Conservation (phyloP, 2,888 invertebrate species). For the Leptopterna dolabrata region DNA sequence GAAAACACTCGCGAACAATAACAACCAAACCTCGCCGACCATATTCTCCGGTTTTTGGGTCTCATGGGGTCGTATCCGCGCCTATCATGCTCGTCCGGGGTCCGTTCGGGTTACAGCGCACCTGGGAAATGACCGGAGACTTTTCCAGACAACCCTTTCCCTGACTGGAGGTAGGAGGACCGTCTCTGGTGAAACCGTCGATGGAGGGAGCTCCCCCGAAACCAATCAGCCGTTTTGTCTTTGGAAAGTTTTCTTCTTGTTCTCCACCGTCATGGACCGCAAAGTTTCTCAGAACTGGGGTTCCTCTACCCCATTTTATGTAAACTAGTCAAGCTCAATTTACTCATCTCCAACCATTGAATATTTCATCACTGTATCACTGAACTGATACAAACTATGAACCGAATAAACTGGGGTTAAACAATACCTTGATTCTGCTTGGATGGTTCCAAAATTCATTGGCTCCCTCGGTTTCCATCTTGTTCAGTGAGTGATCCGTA, state of each 20-base stretch:
- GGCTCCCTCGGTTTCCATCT: too few species aligned
- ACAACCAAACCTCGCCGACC: neutral
- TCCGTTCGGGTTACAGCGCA: neutral
- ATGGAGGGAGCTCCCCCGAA: conserved; percentile 20
- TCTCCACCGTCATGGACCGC: conserved; percentile 16
- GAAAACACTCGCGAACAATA: neutral
- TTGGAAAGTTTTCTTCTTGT: conserved; percentile 25
- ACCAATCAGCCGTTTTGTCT: conserved; percentile 47
- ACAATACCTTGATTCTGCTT: neutral
- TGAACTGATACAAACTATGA: neutral
- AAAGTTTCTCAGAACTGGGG: neutral
- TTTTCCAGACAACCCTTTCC: conserved; percentile 17
- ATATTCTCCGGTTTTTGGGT: neutral
- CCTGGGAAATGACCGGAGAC: conserved; percentile 28
- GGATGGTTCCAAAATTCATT: too few species aligned
- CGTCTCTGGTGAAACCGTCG: conserved; percentile 13
- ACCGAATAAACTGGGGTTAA: neutral
- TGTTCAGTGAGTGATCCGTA: too few species aligned
- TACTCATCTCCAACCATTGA: neutral
- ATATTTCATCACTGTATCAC: neutral
- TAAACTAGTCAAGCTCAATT: conserved; percentile 19
- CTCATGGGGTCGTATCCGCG: neutral
- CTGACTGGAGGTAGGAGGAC: neutral
- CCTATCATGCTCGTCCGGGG: neutral
- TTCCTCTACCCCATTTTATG: neutral